Conservation (phyloP, 2,797 vertebrate species). For the Acanthopagrus latus region DNA sequence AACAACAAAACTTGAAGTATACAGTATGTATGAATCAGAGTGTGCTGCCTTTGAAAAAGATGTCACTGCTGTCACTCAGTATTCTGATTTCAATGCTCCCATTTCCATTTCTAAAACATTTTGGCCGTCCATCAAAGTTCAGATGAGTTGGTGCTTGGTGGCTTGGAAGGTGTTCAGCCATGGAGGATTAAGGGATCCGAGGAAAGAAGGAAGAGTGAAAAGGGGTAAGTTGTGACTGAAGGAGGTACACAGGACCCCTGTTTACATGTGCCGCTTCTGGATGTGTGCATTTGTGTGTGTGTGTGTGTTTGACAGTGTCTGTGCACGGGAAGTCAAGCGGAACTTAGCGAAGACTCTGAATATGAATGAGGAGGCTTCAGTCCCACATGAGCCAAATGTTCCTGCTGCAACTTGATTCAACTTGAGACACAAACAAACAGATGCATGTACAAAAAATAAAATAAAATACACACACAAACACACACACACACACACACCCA, state of each 20-base stretch:
- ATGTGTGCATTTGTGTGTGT: conserved; percentile 36
- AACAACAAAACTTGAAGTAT: conserved; percentile 17
- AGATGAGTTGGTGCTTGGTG: conserved; percentile 53
- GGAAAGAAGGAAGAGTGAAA: conserved; percentile 41
- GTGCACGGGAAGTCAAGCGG: conserved; percentile 66
- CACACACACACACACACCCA: conserved; percentile 1
- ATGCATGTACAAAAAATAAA: conserved; percentile 3
- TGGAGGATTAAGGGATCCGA: conserved; percentile 71
- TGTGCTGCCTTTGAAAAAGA: conserved; percentile 12
- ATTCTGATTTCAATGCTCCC: conserved; percentile 35
- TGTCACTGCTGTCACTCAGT: conserved; percentile 30
- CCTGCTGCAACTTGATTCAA: conserved; percentile 61
- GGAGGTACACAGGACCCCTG: conserved; percentile 61
- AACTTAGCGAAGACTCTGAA: conserved; percentile 69
- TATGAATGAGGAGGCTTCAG: conserved; percentile 76
- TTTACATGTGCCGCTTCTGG: conserved; percentile 41
- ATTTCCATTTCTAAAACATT: conserved; percentile 63
- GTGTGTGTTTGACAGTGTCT: conserved; percentile 33
- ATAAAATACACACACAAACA: neutral
- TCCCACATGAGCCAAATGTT: conserved; percentile 73
- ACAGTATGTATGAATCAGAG: conserved; percentile 9
- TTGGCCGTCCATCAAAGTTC: conserved; percentile 64
- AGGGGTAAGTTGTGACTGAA: conserved; percentile 44
- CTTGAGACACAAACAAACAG: conserved; percentile 59
- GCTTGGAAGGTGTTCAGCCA: conserved; percentile 66